Conservation (phyloP, 1,140 invertebrate species). For the Hylaeus volcanicus region DNA sequence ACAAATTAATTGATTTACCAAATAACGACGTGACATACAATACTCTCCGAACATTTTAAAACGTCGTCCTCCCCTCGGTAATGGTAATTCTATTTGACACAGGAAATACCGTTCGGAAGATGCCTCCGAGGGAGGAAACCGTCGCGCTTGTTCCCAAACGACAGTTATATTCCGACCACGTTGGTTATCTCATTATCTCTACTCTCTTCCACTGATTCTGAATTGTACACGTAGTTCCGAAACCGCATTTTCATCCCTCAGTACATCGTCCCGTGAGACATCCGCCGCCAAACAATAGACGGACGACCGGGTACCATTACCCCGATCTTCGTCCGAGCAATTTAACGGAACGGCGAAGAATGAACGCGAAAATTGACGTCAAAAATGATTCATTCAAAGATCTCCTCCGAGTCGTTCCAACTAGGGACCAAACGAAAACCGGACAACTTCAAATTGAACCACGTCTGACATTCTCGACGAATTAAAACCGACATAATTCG, state of each 20-base stretch:
- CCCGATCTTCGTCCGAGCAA: conserved; percentile 10
- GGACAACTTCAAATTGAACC: background rate
- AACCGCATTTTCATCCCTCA: conserved; percentile 58
- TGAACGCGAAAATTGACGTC: conserved; percentile 6
- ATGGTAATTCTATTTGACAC: conserved; percentile 35
- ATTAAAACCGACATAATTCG: background rate
- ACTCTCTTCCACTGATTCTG: conserved; percentile 49
- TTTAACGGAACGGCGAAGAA: conserved; percentile 23
- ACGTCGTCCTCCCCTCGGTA: background rate
- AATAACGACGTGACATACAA: background rate
- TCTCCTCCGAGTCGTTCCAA: background rate
- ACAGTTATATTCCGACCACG: conserved; percentile 55
- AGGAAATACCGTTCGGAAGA: conserved; percentile 30
- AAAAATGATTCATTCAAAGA: background rate
- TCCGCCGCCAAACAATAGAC: conserved; percentile 31
- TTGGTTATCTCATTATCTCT: conserved; percentile 62
- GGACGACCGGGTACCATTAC: conserved; percentile 17
- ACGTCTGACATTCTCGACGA: background rate
- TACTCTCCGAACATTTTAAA: background rate
- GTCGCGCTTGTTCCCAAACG: conserved; percentile 44
- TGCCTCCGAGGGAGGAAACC: conserved; percentile 28
- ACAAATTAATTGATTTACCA: background rate
- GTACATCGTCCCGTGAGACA: conserved; percentile 49
- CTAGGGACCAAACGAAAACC: background rate
- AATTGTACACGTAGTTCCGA: conserved; percentile 55